Evolutionary conservation across 1,140 invertebrate genomes (phyloP).

Genomic region (Bactericera cockerelli): DNA sequence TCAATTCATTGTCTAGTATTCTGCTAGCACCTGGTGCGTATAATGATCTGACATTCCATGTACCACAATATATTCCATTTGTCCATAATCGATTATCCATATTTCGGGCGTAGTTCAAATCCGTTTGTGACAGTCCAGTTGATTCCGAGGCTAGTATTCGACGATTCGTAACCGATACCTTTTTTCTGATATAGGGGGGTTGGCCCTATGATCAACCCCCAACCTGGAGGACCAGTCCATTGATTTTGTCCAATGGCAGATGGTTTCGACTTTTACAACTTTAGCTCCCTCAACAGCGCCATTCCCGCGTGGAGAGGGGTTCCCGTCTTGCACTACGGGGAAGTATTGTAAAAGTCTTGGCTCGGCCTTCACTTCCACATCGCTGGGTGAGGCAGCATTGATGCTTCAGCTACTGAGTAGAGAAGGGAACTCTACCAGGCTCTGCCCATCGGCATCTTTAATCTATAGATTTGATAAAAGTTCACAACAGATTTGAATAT

Average conservation of each 20-base stretch:
- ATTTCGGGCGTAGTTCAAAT: background rate
- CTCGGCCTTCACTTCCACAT: no score
- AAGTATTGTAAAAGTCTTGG: no score
- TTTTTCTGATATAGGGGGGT: background rate
- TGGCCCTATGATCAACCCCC: constrained; percentile 5
- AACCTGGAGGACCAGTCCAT: no score
- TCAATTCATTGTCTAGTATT: constrained; percentile 14
- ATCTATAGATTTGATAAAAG: no score
- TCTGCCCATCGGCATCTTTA: no score
- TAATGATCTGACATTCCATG: constrained; percentile 19
- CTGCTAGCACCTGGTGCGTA: constrained; percentile 10
- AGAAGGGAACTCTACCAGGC: background rate
- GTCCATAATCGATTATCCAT: background rate
- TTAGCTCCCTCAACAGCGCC: no score
- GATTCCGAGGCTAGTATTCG: background rate
- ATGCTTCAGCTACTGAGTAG: background rate
- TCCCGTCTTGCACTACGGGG: no score
- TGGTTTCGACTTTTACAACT: no score
- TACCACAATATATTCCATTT: constrained; percentile 12
- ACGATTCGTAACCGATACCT: background rate
- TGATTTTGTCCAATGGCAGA: no score
- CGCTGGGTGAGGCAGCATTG: no score
- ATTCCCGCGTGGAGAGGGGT: no score
- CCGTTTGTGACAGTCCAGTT: background rate
- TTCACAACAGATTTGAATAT: background rate